Base-by-base conservation (phyloP, 2,113 vertebrate species). In the Ammodytes dubius region DNA sequence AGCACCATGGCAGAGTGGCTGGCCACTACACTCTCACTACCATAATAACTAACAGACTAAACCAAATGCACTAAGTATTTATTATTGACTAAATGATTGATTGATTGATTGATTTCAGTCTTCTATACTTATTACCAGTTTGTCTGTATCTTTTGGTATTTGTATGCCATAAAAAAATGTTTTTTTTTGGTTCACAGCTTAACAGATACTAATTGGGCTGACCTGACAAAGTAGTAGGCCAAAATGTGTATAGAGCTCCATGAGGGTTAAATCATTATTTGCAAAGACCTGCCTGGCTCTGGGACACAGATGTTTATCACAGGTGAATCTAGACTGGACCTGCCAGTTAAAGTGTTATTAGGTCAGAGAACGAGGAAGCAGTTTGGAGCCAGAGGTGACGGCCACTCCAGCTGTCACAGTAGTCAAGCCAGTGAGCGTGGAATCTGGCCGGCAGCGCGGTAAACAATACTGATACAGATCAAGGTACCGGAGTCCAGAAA, bases 301-400 rank as follows among this genome's bases (percentile, higher is more conserved):
- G 69, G 59, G 70, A 79, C 72, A 75, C 78, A 86, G 67, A 77
- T 82, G 71, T 90, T 89, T 87, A 68, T 71, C 3, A 70, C 77
- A 81, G 81, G 74, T 79, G 74, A 85, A 53, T 67, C 49, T 35
- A 53, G 53, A 57, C 49, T 49, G 66, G 59, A 81, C 73, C 58
- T 78, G 72, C 73, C 77, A 84, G 86, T 74, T 77, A 66, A 83
- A 77, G 84, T 87, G 86, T 76, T 83, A 89, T 82, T n/a, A 86
- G 90, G 91, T 92, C 84, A 89, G 80, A 82, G 86, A 90, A 85
- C 81, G 68, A 85, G 83, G 75, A 85, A 77, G 76, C 86, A 76
- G 59, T 57, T 56, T 87, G 89, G 90, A 87, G 68, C 69, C 81
- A 79, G 70, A 88, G 89, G 89, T 91, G 81, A 88, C 15, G 56